Base-by-base conservation (phyloP, 2,888 invertebrate species). In the Oligia fasciuncula region DNA sequence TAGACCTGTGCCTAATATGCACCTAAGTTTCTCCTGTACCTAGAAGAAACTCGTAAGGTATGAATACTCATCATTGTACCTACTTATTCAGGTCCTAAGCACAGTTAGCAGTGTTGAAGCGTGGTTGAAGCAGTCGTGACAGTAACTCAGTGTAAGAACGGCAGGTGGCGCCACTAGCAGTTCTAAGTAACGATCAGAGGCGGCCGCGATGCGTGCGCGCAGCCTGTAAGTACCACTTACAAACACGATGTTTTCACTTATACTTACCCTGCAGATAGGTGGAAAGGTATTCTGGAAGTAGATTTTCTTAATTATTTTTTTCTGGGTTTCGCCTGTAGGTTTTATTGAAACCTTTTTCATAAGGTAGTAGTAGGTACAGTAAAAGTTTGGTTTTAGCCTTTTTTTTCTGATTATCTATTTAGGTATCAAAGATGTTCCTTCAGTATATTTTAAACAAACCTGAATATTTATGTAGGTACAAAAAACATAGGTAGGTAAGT, bases 191-290 rank as follows among this genome's bases (percentile, higher is more conserved):
- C 69, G 77, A 87, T 77, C 77, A 76, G 54, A 69, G 60, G 63
- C 66, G 46, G 76, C 69, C 19, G 73, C 66, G 66, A 87, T 85
- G 85, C 84, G 87, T 80, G 85, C n/a, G 85, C 87, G 87, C 85
- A 77, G 35, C 62, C 23, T 43, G 23, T 82, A 76, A 73, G 82
- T 85, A 69, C 72, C 46, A 70, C 74, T 85, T 77, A 87, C 57
- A 63, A 65, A 43, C 69, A 84, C 65, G 63, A 54, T 80, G 63
- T 73, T 84, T 85, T 84, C 76, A 87, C 70, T 79, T 85, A 65
- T 3, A 80, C 19, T 43, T 51, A 40, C 9, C n/a, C 63, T 66
- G 51, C 11, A 51, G 19, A n/a, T 70, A 19, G 17, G 29, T 49
- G 13, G 51, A 40, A 73, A 43, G 4, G 29, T 49, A 43, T n/a